These are phyloP conservation scores for Globicephala melas DNA, from an alignment of 2,113 vertebrate genomes.

Conservation along the genomic window DNA sequence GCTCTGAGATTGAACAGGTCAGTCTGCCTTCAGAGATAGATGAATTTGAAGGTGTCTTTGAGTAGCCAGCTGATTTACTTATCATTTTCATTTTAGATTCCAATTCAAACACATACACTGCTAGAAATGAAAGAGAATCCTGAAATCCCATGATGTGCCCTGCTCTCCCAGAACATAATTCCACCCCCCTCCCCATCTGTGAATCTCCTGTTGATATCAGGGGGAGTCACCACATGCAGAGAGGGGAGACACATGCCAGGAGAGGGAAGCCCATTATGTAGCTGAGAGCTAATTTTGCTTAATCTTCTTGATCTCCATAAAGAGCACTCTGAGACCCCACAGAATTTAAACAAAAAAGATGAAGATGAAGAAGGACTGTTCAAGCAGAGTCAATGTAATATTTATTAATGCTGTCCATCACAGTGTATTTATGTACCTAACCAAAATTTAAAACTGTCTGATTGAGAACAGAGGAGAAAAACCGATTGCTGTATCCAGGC, in stretches of 20 bases:
- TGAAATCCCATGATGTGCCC: neutral
- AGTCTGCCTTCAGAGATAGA: neutral
- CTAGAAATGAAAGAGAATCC: constrained; percentile 37
- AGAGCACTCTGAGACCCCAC: constrained; percentile 68
- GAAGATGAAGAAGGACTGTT: constrained; percentile 69
- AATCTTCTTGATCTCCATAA: constrained; percentile 78
- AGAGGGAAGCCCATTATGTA: constrained; percentile 70
- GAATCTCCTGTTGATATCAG: constrained; percentile 71
- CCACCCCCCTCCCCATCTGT: constrained; percentile 35
- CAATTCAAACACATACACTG: neutral
- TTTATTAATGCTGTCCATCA: constrained; percentile 76
- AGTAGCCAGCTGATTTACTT: constrained; percentile 36
- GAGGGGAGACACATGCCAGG: constrained; percentile 55
- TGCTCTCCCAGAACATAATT: constrained; percentile 36
- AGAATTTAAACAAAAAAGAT: constrained; percentile 77
- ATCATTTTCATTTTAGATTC: constrained; percentile 48
- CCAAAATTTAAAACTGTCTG: constrained; percentile 73
- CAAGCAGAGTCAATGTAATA: constrained; percentile 60
- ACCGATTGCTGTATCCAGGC: neutral
- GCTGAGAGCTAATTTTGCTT: constrained; percentile 75
- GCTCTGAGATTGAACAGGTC: neutral
- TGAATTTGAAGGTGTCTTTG: constrained; percentile 32
- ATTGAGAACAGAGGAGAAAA: constrained; percentile 49
- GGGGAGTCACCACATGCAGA: constrained; percentile 57
- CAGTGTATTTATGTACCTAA: constrained; percentile 56